Evolutionary conservation across 2,797 vertebrate species (phyloP), one percentile per base, ranked within the genome.

Genomic region (Eremophila alpestris): DNA sequence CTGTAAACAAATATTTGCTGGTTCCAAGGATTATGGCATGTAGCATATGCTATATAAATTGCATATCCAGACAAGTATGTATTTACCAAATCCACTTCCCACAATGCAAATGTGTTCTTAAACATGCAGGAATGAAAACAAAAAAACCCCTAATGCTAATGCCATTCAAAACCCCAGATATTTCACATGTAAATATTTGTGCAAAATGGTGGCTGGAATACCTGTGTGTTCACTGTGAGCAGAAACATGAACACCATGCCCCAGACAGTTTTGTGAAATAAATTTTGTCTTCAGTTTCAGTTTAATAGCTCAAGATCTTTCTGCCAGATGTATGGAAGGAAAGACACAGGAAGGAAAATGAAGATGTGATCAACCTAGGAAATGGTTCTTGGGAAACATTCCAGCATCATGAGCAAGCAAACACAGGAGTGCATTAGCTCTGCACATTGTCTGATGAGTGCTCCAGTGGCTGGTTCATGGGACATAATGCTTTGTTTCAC

Each of bases 351-450:
- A 93, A 91, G 71, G 90, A 82, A 96, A 94, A 94, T 68, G 77
- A 91, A 94, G 89, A 94, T 89, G 77, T 83, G 89, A 93, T 88
- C 87, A 94, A 64, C 67, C 49, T 91, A 96, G 94, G 85, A 95
- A 96, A 96, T 91, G 51, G 67, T 58, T 96, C 64, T 87, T 87
- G 77, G 91, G 93, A 93, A 96, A 46, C 8, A 7, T 91, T 96
- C 95, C 95, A 96, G 82, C 17, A 7, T 40, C 11, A 2, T 77
- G 46, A 91, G 83, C 77, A 95, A 88, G 91, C 0, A 5, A 96
- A 77, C 45, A 55, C 69, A 59, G 55, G 69, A 93, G 38, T 2
- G 13, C 87, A 90, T 94, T 94, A 96, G 74, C 41, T 52, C 6
- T 1, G 73, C 12, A 5, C 24, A 4, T 52, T 29, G 48, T 41